Evolutionary conservation across 2,888 invertebrate genomes (phyloP).

Genomic region (Lutraria lutraria): DNA sequence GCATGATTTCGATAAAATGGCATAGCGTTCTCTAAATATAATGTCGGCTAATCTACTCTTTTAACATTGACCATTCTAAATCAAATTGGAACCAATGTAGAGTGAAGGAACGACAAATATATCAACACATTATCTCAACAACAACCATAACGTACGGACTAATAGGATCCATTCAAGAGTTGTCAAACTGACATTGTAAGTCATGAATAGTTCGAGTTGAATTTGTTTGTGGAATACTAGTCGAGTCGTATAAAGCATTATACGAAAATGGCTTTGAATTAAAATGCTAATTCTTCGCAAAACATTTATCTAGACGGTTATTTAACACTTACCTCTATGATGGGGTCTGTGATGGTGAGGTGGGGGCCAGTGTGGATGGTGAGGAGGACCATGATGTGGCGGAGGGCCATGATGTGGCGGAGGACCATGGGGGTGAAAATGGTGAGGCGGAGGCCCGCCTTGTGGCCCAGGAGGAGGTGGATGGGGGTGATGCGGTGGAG

Average conservation of each 20-base stretch:
- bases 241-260: no score
- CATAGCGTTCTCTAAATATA: no score
- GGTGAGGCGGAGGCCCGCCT: conserved; percentile 4
- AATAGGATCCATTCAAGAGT: neutral
- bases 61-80: no score
- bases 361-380: neutral
- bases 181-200: neutral
- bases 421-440: neutral
- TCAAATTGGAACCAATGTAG: no score
- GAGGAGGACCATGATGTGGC: neutral
- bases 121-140: no score
- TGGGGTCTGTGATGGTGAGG: neutral
- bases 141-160: neutral
- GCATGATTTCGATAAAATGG: neutral
- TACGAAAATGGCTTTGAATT: neutral
- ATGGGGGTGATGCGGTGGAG: conserved; percentile 22
- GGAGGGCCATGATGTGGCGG: neutral
- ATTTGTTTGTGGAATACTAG: neutral
- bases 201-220: neutral
- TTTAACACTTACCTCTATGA: conserved; percentile 21
- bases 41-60: no score
- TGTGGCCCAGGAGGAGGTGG: neutral
- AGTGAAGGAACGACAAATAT: no score
- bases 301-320: neutral
- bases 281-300: neutral